These are phyloP conservation scores for Casuarius casuarius DNA, from an alignment of 2,113 vertebrate genomes.

Conservation along the genomic window DNA sequence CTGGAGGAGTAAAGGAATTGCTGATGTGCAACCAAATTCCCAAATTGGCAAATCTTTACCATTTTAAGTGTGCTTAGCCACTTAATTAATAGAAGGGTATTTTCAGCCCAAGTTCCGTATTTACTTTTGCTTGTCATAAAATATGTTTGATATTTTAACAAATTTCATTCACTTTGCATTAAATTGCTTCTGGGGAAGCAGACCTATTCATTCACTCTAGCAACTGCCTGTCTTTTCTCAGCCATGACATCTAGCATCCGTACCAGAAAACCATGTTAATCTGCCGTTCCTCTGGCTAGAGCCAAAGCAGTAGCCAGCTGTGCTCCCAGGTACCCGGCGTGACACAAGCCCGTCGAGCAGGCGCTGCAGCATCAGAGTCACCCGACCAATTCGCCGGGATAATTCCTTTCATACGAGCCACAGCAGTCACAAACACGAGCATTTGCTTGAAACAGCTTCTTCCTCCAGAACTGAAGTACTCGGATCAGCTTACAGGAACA, in stretches of 20 bases:
- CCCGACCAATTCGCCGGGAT: background rate
- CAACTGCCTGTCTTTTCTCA: background rate
- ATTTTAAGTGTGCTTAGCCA: background rate
- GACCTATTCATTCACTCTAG: background rate
- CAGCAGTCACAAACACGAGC: background rate
- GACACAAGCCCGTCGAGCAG: background rate
- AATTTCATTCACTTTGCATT: background rate
- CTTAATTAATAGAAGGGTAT: background rate
- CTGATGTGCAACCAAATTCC: background rate
- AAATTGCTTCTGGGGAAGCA: background rate
- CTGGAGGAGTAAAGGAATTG: background rate
- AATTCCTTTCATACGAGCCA: background rate
- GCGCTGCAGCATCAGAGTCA: background rate
- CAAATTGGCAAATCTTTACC: background rate
- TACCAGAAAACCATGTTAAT: background rate
- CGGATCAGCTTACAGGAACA: background rate
- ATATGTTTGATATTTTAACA: too few relatives aligned
- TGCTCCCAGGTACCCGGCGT: background rate
- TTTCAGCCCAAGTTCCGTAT: background rate
- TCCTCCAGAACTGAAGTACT: background rate
- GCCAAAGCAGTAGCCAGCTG: fast-evolving
- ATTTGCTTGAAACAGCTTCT: background rate
- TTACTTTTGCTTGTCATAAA: background rate
- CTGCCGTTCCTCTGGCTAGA: background rate
- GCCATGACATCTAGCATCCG: fast-evolving